Percentiles rank a stretch among this genome's conserved stretches.
Conservation (phyloP, 2,797 vertebrate genomes). For the Esox lucius region DNA sequence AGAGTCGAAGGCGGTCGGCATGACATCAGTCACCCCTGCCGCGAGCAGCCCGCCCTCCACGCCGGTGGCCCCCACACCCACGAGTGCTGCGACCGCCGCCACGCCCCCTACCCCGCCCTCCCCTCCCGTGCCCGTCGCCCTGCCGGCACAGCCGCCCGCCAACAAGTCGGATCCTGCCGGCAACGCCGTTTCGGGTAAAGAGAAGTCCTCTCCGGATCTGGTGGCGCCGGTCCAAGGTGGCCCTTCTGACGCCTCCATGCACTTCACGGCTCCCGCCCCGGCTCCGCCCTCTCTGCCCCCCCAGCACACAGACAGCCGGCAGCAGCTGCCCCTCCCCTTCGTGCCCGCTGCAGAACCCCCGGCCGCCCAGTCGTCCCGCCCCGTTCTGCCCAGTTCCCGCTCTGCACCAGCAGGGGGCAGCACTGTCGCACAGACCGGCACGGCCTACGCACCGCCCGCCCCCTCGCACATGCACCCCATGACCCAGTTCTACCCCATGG, state of each 20-base stretch:
- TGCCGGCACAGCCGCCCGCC: constrained; percentile 52
- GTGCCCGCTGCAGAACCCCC: constrained; percentile 75
- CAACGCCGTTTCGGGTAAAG: constrained; percentile 68
- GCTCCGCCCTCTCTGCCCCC: constrained; percentile 61
- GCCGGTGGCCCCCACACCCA: constrained; percentile 55
- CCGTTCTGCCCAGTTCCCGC: constrained; percentile 75
- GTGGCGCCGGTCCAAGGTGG: constrained; percentile 57
- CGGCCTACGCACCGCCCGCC: constrained; percentile 75
- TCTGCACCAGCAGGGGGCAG: constrained; percentile 63
- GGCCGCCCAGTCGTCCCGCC: constrained; percentile 52
- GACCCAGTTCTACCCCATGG: constrained; percentile 82
- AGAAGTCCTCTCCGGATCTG: constrained; percentile 71
- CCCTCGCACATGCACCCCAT: constrained; percentile 82
- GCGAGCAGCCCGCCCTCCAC: constrained; percentile 38
- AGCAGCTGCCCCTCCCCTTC: constrained; percentile 69
- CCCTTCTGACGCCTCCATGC: constrained; percentile 61
- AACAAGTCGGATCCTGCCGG: constrained; percentile 75
- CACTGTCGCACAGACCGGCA: constrained; percentile 78
- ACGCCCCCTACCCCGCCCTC: constrained; percentile 71
- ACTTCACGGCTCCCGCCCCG: constrained; percentile 48
- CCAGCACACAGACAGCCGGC: constrained; percentile 41
- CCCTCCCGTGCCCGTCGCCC: constrained; percentile 73
- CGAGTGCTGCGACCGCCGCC: constrained; percentile 67
- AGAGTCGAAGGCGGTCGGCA: constrained; percentile 73
- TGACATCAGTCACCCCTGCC: constrained; percentile 70